Evolutionary conservation across 2,797 vertebrate species (phyloP).

Genomic region (Chloroceryle amazona): DNA sequence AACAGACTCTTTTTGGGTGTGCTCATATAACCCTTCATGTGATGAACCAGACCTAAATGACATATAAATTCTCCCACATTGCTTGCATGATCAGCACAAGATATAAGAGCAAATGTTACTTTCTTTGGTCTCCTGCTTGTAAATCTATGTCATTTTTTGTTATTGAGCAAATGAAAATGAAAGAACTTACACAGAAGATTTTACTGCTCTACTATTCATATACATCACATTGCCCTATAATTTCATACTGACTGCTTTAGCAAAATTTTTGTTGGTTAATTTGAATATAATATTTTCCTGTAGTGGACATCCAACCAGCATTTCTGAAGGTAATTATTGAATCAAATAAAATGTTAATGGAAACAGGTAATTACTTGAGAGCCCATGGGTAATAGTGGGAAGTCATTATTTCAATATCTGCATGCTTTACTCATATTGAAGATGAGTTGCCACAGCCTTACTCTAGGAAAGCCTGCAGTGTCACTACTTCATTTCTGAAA

Average conservation of each 20-base stretch:
- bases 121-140: not conserved
- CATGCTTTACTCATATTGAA: conserved; percentile 5
- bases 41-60: not conserved
- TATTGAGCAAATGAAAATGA: not conserved
- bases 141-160: not conserved
- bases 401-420: conserved; percentile 44
- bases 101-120: not conserved
- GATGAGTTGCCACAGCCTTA: not conserved
- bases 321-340: conserved; percentile 29
- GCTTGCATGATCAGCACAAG: not conserved
- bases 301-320: conserved; percentile 31
- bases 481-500: conserved; percentile 8
- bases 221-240: not conserved
- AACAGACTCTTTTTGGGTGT: not conserved
- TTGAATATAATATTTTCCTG: conserved; percentile 40
- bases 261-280: conserved; percentile 7
- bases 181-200: not conserved
- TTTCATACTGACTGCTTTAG: conserved; percentile 1
- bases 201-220: not conserved
- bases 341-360: conserved; percentile 49
- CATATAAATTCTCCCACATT: not conserved
- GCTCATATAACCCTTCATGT: not conserved
- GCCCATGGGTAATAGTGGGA: conserved; percentile 22
- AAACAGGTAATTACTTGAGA: conserved; percentile 41
- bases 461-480: not conserved